phyloP scores from a whole-genome alignment of 23 tunicate genomes.

The Trididemnum clinides region DNA sequence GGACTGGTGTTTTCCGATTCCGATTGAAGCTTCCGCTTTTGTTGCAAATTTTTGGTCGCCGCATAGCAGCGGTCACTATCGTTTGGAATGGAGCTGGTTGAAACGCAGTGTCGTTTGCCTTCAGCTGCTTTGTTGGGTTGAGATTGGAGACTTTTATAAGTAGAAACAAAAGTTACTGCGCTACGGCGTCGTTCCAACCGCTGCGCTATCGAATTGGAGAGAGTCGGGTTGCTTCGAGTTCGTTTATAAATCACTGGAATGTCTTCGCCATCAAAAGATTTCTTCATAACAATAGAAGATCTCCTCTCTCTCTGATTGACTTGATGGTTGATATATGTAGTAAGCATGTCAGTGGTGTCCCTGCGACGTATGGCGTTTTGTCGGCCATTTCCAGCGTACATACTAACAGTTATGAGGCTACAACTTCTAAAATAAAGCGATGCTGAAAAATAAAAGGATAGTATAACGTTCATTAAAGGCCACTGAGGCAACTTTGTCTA shows the following conservation, averaged over 20 bases:
- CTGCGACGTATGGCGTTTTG: conserved; percentile 13
- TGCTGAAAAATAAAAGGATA: too few species aligned
- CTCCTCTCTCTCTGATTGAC: background rate
- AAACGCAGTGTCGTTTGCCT: background rate
- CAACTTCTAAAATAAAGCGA: too few species aligned
- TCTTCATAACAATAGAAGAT: background rate
- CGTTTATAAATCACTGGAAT: conserved; percentile 47
- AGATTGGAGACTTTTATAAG: conserved; percentile 57
- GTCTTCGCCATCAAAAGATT: conserved; percentile 23
- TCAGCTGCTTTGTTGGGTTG: background rate
- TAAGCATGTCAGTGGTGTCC: conserved; percentile 12
- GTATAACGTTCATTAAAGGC: too few species aligned
- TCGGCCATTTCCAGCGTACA: background rate
- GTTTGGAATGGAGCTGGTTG: conserved; percentile 23
- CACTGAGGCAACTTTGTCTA: too few species aligned
- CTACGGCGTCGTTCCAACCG: conserved; percentile 83
- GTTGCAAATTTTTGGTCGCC: background rate
- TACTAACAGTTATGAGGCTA: too few species aligned
- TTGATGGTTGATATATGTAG: conserved; percentile 5
- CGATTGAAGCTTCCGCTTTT: conserved; percentile 31
- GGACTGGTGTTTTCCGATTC: conserved; percentile 27
- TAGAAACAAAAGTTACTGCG: conserved; percentile 86
- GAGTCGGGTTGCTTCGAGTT: conserved; percentile 55
- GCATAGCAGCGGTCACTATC: conserved; percentile 43
- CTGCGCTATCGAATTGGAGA: conserved; percentile 32